Evolutionary conservation across 2,888 invertebrate genomes (phyloP).

Genomic region (Mythimna pallens): DNA sequence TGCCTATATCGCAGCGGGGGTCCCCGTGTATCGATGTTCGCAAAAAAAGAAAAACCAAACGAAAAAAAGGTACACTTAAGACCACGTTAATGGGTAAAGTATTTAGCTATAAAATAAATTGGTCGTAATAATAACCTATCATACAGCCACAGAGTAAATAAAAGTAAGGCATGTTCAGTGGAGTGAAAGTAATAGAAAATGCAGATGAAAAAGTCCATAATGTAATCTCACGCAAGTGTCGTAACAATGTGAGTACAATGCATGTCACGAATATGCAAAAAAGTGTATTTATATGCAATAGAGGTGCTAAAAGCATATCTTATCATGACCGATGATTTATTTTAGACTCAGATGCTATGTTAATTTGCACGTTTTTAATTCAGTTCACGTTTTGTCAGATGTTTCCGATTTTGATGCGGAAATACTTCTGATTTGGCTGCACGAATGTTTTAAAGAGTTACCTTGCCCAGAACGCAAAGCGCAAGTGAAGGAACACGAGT

Average conservation of each 20-base stretch:
- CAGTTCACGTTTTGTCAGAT: neutral
- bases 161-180: neutral
- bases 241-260: constrained; percentile 29
- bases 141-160: constrained; percentile 9
- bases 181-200: constrained; percentile 51
- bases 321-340: constrained; percentile 33
- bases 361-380: neutral
- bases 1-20: constrained; percentile 40
- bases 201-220: constrained; percentile 13
- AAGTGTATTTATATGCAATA: constrained; percentile 42
- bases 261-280: constrained; percentile 47
- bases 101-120: constrained; percentile 45
- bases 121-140: constrained; percentile 12
- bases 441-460: too few relatives aligned
- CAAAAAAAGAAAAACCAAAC: constrained; percentile 40
- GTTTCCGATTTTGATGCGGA: neutral
- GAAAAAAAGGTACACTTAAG: constrained; percentile 32
- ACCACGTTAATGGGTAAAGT: constrained; percentile 35
- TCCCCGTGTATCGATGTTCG: constrained; percentile 39
- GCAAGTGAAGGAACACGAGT: too few relatives aligned
- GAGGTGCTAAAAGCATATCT: constrained; percentile 32
- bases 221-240: constrained; percentile 49
- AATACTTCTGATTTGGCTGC: neutral
- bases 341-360: neutral
- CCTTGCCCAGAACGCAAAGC: too few relatives aligned